Evolutionary conservation across 2,113 vertebrate genomes (phyloP), one percentile per base, ranked within the genome.

Genomic region (Hirundichthys speculiger): DNA sequence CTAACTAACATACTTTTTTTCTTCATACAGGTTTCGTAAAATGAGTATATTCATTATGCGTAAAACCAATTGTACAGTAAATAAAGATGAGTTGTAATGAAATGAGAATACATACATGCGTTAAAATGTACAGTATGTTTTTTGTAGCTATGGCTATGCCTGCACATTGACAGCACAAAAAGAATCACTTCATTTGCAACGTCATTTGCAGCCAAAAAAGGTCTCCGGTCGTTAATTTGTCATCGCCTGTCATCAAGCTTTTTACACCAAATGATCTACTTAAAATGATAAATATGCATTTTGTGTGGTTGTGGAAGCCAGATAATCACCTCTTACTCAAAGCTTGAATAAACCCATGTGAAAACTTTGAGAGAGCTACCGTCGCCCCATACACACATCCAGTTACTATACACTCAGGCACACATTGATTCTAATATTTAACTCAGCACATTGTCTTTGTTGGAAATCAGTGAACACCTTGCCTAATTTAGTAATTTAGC

Each of bases 251-350:
- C 64, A 81, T 48, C 22, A 20, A 86, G 75, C 80, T 86, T 89
- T 85, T 88, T 80, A 76, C 82, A 89, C 77, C 72, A 77, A 86
- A 86, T 89, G 84, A 88, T 89, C 82, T 89, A 40, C 51, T 75
- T 78, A 64, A 68, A 65, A 57, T 89, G 85, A 90, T 88, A 84
- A 84, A 85, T 89, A 73, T 68, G 63, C 84, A 73, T 57, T 19
- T 14, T 42, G 52, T 68, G 58, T 8, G 50, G 59, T 71, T 84
- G 69, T 77, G 75, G 64, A 76, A 66, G 50, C 61, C 75, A 72
- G 55, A 86, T 88, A 88, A 87, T 87, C 85, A 87, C 66, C 50
- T 64, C 58, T 21, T 24, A 53, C 67, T 69, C 49, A 12, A 8
- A 12, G 12, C 34, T 5, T 46, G 63, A 79, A 19, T 61, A 52